These are phyloP conservation scores for Xenops minutus DNA, from an alignment of 2,797 vertebrate species.

Conservation along the genomic window DNA sequence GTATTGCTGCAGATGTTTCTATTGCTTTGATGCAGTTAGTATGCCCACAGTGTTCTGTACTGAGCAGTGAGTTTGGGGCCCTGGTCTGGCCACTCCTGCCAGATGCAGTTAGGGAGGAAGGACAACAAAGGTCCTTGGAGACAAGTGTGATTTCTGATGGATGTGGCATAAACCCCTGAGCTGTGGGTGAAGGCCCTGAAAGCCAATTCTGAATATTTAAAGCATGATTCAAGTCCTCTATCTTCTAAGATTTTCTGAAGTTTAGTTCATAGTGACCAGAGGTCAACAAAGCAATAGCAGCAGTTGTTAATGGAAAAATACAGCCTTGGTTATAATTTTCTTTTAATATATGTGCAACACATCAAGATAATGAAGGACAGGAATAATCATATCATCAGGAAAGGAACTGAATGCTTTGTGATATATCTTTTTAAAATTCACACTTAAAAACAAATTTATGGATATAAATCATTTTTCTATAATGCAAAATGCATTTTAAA, in stretches of 20 bases:
- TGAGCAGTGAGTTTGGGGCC: background rate
- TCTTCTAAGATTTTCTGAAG: background rate
- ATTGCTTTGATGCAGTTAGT: background rate
- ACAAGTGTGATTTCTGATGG: background rate
- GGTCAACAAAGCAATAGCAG: background rate
- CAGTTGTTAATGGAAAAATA: background rate
- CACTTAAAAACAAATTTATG: background rate
- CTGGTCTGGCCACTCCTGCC: background rate
- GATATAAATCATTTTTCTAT: background rate
- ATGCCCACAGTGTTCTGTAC: background rate
- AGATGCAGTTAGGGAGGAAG: background rate
- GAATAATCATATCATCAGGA: background rate
- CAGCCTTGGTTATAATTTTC: background rate
- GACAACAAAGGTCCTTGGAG: background rate
- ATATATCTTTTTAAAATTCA: background rate
- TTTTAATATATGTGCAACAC: background rate
- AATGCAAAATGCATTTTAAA: background rate
- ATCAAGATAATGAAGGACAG: background rate
- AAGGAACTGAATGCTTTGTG: background rate
- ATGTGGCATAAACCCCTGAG: background rate
- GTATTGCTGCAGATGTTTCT: background rate
- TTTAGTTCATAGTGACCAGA: background rate
- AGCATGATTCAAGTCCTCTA: background rate
- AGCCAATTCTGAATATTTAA: background rate
- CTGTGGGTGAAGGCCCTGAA: background rate